A percentile compares a stretch with the other conserved stretches of the same genome.
Conservation (phyloP, 2,113 vertebrate species). For the Bos indicus region DNA sequence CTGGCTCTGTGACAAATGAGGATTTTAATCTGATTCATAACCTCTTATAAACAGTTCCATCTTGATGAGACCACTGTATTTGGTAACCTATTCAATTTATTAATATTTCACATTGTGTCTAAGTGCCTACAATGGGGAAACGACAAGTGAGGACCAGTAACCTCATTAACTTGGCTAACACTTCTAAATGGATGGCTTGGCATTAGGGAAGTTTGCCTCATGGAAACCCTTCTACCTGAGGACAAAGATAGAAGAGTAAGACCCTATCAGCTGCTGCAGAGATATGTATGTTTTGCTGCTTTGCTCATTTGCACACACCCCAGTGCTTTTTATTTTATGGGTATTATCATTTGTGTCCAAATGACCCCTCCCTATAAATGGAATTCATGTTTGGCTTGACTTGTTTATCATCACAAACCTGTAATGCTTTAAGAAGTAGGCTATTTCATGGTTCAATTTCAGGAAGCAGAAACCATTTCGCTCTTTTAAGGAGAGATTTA, state of each 20-base stretch:
- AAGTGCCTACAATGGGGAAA: slow-evolving; percentile 73
- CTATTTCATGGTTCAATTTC: not conserved
- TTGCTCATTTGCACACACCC: slow-evolving; percentile 58
- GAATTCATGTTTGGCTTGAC: slow-evolving; percentile 8
- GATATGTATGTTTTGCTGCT: slow-evolving; percentile 67
- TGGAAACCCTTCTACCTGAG: slow-evolving; percentile 68
- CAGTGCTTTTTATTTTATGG: slow-evolving; percentile 72
- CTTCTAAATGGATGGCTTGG: slow-evolving; percentile 71
- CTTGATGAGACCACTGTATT: slow-evolving; percentile 55
- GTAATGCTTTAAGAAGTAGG: not conserved
- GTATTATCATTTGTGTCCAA: slow-evolving; percentile 71
- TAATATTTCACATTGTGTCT: slow-evolving; percentile 63
- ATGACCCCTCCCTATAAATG: slow-evolving; percentile 59
- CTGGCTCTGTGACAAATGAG: slow-evolving; percentile 35
- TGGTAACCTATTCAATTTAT: slow-evolving; percentile 76
- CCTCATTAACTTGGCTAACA: slow-evolving; percentile 76
- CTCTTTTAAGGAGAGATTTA: not conserved
- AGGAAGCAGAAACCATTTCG: not conserved
- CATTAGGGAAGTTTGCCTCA: slow-evolving; percentile 67
- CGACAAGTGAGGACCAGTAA: slow-evolving; percentile 71
- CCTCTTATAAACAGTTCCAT: slow-evolving; percentile 65
- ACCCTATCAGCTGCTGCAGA: slow-evolving; percentile 64
- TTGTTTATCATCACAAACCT: not conserved
- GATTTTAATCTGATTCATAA: slow-evolving; percentile 74
- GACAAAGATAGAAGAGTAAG: slow-evolving; percentile 32